phyloP scores from a whole-genome alignment of 1,140 invertebrate species.

The Lepidurus packardi region DNA sequence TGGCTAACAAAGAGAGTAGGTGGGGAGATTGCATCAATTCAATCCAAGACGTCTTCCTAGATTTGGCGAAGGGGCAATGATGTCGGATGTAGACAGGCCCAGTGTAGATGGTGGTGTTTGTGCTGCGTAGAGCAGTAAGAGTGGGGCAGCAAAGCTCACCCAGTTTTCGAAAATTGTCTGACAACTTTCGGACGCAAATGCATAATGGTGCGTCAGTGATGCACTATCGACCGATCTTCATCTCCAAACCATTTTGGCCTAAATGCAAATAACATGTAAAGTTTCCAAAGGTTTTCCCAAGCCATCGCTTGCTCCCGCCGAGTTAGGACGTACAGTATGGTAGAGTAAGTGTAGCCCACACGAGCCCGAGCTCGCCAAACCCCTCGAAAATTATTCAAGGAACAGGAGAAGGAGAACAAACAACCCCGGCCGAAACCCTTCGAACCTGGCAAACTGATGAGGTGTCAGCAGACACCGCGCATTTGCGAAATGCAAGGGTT shows the following conservation, averaged over 20 bases:
- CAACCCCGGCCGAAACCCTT: background rate
- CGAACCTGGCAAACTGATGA: background rate
- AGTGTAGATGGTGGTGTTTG: background rate
- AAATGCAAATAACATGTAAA: slow-evolving; percentile 13
- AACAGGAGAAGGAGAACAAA: background rate
- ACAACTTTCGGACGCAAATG: background rate
- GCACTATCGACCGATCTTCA: slow-evolving; percentile 8
- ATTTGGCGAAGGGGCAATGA: background rate
- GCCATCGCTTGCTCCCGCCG: no score
- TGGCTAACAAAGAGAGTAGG: background rate
- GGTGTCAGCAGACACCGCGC: slow-evolving; percentile 6
- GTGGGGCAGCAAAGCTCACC: background rate
- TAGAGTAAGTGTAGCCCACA: no score
- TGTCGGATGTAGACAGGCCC: background rate
- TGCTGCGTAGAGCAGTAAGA: background rate
- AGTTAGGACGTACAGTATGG: no score
- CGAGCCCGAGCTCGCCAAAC: background rate
- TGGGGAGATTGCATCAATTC: background rate
- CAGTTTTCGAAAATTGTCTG: background rate
- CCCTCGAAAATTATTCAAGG: background rate
- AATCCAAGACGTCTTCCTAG: background rate
- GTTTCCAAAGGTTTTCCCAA: background rate
- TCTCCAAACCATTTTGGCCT: slow-evolving; percentile 5
- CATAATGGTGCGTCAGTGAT: background rate
- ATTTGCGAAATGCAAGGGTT: background rate